Conservation (phyloP, 2,888 invertebrate species). For the Diarsia mendica region DNA sequence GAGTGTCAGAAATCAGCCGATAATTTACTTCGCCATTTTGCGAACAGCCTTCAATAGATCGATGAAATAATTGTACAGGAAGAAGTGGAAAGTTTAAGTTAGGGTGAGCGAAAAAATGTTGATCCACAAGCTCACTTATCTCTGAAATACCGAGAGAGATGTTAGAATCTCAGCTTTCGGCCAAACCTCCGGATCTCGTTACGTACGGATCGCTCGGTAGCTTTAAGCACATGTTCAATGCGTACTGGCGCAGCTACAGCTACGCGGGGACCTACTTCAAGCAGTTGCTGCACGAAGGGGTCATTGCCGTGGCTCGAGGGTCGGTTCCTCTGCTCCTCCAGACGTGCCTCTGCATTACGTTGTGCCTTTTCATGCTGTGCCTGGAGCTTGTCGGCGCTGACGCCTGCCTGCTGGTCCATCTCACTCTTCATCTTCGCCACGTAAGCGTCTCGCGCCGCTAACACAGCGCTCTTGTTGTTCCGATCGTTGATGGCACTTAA, state of each 20-base stretch:
- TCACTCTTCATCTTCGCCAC: conserved; percentile 29
- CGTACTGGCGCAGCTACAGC: not conserved
- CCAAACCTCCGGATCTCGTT: conserved; percentile 39
- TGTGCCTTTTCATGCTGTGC: conserved; percentile 51
- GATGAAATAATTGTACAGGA: not conserved
- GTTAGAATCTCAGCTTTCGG: conserved; percentile 25
- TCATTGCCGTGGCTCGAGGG: conserved; percentile 39
- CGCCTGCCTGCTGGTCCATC: conserved; percentile 8
- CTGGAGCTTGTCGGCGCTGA: conserved; percentile 47
- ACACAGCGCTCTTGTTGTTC: conserved; percentile 46
- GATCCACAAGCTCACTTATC: not conserved
- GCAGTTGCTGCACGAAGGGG: conserved; percentile 39
- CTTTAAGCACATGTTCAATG: conserved; percentile 12
- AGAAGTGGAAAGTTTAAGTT: not conserved
- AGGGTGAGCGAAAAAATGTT: not conserved
- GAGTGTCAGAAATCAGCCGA: not conserved
- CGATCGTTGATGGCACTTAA: conserved; percentile 29
- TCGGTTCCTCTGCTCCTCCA: conserved; percentile 46
- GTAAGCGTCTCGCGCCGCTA: conserved; percentile 42
- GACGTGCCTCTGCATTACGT: conserved; percentile 35
- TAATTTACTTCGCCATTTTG: not conserved
- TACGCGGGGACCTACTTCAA: conserved; percentile 42
- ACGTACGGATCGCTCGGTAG: conserved; percentile 8
- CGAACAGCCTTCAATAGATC: not conserved
- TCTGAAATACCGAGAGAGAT: not conserved